phyloP scores from a whole-genome alignment of 2,888 invertebrate genomes.

The Chorisops tibialis region DNA sequence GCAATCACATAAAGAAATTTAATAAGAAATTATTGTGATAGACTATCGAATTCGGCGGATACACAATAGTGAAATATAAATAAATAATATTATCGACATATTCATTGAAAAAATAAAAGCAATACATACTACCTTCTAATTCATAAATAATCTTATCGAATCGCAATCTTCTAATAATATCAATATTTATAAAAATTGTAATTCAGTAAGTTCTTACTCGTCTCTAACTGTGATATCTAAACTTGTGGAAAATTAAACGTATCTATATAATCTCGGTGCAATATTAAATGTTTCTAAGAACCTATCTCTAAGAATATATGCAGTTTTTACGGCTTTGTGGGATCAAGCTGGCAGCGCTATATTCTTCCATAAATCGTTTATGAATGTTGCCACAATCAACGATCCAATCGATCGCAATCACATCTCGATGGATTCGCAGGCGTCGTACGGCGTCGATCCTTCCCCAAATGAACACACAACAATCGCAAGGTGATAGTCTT shows the following conservation, averaged over 20 bases:
- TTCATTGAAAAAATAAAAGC: conserved; percentile 11
- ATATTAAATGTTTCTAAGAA: no score
- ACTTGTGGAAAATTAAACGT: no score
- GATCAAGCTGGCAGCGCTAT: no score
- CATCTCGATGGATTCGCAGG: conserved; percentile 8
- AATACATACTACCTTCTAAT: neutral
- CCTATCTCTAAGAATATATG: no score
- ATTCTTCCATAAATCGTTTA: no score
- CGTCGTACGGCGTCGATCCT: neutral
- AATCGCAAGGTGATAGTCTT: conserved; percentile 27
- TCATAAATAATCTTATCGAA: neutral
- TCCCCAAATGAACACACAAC: neutral
- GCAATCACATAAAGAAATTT: no score
- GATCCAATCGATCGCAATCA: neutral
- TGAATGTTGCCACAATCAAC: neutral
- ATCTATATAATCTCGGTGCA: no score
- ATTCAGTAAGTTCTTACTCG: conserved; percentile 9
- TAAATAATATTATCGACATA: neutral
- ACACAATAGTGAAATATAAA: no score
- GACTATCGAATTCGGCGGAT: no score
- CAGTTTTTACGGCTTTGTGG: no score
- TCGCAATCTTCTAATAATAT: neutral
- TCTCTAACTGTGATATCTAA: conserved; percentile 15
- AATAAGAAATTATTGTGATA: no score
- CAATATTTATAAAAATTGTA: neutral